These are phyloP conservation scores for Lordiphosa fenestrarum DNA, from an alignment of 2,888 invertebrate genomes.

Conservation along the genomic window DNA sequence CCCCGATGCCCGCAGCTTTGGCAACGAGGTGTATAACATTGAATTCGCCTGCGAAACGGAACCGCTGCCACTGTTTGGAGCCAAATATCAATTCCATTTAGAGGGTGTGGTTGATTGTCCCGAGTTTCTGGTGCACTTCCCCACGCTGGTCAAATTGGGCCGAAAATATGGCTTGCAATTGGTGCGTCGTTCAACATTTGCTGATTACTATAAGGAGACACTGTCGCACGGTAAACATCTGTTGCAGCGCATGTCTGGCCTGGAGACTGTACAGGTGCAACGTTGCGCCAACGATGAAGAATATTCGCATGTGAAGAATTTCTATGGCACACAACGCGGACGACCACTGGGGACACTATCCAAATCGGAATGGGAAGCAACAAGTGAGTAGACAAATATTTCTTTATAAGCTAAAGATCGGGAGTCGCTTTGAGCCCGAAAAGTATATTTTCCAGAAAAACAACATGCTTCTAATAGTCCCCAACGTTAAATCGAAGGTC, in stretches of 20 bases:
- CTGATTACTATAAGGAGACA: conserved; percentile 85
- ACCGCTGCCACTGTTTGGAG: conserved; percentile 93
- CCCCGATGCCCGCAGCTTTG: conserved; percentile 82
- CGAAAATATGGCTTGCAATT: conserved; percentile 87
- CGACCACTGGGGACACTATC: conserved; percentile 90
- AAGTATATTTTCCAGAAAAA: not conserved
- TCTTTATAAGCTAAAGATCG: too few relatives aligned
- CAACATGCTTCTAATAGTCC: too few relatives aligned
- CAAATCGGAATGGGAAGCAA: conserved; percentile 95
- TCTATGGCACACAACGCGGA: conserved; percentile 76
- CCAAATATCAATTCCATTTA: conserved; percentile 96
- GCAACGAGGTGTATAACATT: conserved; percentile 89
- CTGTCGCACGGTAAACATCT: conserved; percentile 80
- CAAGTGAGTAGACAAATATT: conserved; percentile 83
- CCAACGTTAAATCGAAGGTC: too few relatives aligned
- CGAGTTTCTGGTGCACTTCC: conserved; percentile 97
- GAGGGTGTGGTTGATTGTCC: conserved; percentile 99
- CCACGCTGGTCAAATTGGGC: conserved; percentile 88
- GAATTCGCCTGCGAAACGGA: conserved; percentile 85
- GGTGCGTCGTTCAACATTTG: conserved; percentile 87
- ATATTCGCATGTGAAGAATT: conserved; percentile 87
- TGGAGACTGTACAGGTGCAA: conserved; percentile 87
- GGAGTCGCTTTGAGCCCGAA: too few relatives aligned
- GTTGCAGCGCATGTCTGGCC: conserved; percentile 88
- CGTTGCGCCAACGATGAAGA: conserved; percentile 83